Conservation (phyloP, 1,140 invertebrate genomes). For the Tetranychus urticae region DNA sequence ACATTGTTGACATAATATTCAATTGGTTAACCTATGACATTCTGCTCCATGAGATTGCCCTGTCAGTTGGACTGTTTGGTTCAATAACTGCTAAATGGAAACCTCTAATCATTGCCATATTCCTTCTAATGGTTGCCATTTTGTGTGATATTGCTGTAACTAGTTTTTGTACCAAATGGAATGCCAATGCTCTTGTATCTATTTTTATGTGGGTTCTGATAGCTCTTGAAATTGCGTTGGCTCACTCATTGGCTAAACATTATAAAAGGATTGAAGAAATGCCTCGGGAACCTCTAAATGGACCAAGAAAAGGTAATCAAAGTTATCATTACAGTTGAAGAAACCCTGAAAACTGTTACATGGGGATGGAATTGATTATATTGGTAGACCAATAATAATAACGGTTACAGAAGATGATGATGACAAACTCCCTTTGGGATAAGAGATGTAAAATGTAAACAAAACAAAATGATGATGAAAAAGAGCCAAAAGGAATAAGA, state of each 20-base stretch:
- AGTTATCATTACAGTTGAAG: background rate
- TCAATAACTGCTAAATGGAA: background rate
- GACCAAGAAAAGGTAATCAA: background rate
- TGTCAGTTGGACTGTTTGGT: background rate
- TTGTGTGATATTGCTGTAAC: background rate
- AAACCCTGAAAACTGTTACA: no score
- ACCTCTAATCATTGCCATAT: background rate
- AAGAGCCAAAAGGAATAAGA: no score
- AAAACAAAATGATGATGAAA: no score
- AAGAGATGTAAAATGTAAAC: no score
- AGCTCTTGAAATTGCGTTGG: background rate
- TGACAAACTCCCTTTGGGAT: no score
- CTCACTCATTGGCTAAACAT: background rate
- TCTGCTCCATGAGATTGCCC: background rate
- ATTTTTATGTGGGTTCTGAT: background rate
- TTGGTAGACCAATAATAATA: no score
- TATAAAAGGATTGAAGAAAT: background rate
- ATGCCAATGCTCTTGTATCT: background rate
- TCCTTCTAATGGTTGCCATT: background rate
- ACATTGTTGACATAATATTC: background rate
- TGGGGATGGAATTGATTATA: no score
- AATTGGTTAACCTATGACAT: background rate
- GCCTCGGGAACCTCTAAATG: background rate
- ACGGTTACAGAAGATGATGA: no score
- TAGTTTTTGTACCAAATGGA: background rate